These are phyloP conservation scores for Turnix velox DNA, from an alignment of 2,113 vertebrate genomes.

Conservation along the genomic window DNA sequence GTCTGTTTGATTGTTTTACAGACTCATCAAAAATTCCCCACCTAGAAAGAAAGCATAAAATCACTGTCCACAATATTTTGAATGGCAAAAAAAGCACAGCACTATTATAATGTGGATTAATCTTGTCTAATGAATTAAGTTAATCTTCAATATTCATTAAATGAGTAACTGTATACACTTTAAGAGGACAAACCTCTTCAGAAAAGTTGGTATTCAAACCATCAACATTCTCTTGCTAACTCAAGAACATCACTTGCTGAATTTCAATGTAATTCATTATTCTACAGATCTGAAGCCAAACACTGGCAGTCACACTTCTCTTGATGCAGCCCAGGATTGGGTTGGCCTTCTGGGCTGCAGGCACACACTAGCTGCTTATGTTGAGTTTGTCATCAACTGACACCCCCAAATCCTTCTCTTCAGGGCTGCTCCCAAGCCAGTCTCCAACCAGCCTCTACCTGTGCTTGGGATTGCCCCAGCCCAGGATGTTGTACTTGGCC, in stretches of 20 bases:
- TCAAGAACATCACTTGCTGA: not conserved
- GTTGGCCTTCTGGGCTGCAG: too few relatives aligned
- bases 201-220: not conserved
- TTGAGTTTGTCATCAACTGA: too few relatives aligned
- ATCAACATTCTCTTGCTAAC: not conserved
- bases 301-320: too few relatives aligned
- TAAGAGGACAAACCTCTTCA: not conserved
- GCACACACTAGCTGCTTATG: too few relatives aligned
- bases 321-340: too few relatives aligned
- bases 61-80: not conserved
- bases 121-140: not conserved
- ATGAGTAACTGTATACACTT: not conserved
- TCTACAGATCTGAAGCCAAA: not conserved
- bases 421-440: too few relatives aligned
- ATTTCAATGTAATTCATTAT: not conserved
- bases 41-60: not conserved
- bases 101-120: not conserved
- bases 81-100: not conserved
- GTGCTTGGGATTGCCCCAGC: too few relatives aligned
- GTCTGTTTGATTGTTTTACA: fast-evolving
- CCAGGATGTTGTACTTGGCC: too few relatives aligned
- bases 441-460: too few relatives aligned
- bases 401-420: too few relatives aligned
- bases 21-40: not conserved
- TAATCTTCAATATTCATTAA: not conserved